Evolutionary conservation across 2,113 vertebrate genomes (phyloP).

Genomic region (Megaptera novaeangliae): DNA sequence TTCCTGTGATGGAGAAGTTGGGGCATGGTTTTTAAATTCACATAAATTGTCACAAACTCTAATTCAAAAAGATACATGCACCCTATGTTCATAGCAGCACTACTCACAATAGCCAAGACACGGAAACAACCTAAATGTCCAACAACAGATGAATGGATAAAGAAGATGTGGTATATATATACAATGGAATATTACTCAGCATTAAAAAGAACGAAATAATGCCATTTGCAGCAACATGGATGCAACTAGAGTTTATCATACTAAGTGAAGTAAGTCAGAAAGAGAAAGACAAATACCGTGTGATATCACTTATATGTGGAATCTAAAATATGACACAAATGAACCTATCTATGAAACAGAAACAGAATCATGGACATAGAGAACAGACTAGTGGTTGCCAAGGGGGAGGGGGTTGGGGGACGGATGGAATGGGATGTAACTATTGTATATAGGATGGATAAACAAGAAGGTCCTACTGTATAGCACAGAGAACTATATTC

Average conservation of each 20-base stretch:
- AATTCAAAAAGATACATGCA: neutral
- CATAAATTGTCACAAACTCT: neutral
- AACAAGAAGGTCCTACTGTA: neutral
- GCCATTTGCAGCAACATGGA: neutral
- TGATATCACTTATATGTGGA: neutral
- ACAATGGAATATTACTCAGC: neutral
- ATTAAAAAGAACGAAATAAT: neutral
- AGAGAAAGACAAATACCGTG: neutral
- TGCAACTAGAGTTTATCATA: neutral
- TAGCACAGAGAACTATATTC: neutral
- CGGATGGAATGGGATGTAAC: neutral
- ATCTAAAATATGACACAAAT: neutral
- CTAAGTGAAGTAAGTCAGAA: neutral
- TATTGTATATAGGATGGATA: neutral
- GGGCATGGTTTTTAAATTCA: neutral
- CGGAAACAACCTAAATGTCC: neutral
- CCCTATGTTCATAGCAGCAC: neutral
- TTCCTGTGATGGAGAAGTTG: neutral
- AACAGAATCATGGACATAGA: neutral
- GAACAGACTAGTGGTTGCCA: neutral
- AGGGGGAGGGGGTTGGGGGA: neutral
- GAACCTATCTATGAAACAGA: neutral
- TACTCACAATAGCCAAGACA: neutral
- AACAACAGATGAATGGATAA: neutral
- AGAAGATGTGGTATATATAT: neutral